Evolutionary conservation across 1,140 invertebrate species (phyloP).

Genomic region (Trachymyrmex septentrionalis): DNA sequence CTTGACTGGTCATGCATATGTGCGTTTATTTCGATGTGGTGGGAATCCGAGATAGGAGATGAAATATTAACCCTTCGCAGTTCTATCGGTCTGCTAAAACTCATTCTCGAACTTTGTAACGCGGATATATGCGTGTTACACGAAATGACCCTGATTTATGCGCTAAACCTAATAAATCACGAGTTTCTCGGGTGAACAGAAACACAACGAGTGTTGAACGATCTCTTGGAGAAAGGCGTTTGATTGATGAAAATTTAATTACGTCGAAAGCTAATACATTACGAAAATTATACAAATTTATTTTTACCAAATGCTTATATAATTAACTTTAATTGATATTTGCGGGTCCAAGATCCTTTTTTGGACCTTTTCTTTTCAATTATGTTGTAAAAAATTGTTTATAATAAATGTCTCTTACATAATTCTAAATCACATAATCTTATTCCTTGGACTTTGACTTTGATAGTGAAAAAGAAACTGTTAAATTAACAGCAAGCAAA

Average conservation of each 20-base stretch:
- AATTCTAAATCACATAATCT: too few relatives aligned
- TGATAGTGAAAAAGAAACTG: too few relatives aligned
- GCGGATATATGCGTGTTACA: slow-evolving; percentile 44
- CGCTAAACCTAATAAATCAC: slow-evolving; percentile 41
- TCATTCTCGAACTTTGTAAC: slow-evolving; percentile 69
- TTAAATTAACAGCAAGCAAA: too few relatives aligned
- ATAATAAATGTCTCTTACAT: too few relatives aligned
- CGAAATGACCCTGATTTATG: slow-evolving; percentile 59
- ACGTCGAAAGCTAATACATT: neutral
- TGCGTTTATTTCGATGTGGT: slow-evolving; percentile 62
- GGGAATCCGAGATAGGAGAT: slow-evolving; percentile 76
- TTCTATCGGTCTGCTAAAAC: slow-evolving; percentile 71
- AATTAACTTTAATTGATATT: too few relatives aligned
- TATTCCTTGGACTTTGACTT: too few relatives aligned
- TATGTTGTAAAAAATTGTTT: too few relatives aligned
- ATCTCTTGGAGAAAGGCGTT: neutral
- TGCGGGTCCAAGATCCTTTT: too few relatives aligned
- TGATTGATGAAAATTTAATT: slow-evolving; percentile 36
- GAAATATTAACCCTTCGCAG: slow-evolving; percentile 81
- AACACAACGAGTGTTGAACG: neutral
- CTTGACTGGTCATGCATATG: slow-evolving; percentile 28
- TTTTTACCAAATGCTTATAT: too few relatives aligned
- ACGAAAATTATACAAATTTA: neutral
- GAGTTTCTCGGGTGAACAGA: slow-evolving; percentile 26
- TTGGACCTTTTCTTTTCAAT: too few relatives aligned